Percentiles rank a stretch among this genome's conserved stretches.
Conservation (phyloP, 2,888 invertebrate genomes). For the Orthonychiurus folsomi region DNA sequence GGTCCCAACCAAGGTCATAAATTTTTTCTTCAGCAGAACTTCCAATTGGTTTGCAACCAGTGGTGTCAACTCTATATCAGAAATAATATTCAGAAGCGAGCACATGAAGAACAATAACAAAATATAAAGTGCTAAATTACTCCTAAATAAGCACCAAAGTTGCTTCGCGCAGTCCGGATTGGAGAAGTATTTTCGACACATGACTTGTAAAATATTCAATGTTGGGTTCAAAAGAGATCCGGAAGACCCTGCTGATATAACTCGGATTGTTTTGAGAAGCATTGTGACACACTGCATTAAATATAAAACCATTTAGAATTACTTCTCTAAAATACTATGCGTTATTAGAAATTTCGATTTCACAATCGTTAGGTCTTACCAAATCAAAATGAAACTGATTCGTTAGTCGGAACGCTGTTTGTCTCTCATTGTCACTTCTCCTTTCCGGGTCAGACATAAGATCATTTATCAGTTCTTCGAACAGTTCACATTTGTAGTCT, state of each 20-base stretch:
- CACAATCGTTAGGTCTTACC: conserved; percentile 21
- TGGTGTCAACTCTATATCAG: conserved; percentile 15
- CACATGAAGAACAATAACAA: not conserved
- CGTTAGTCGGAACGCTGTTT: conserved; percentile 11
- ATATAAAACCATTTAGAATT: not conserved
- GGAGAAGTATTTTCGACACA: conserved; percentile 10
- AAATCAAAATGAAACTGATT: conserved; percentile 29
- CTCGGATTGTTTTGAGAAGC: not conserved
- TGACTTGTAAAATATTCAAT: conserved; percentile 16
- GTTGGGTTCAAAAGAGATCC: not conserved
- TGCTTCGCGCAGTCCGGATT: conserved; percentile 6
- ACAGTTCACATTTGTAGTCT: conserved; percentile 23
- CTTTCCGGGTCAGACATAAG: conserved; percentile 14
- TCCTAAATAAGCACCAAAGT: conserved; percentile 18
- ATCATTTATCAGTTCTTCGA: conserved; percentile 21
- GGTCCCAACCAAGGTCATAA: conserved; percentile 32
- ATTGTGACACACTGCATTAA: not conserved
- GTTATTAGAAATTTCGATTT: too few species aligned
- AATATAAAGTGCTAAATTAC: too few species aligned
- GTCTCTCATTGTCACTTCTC: not conserved
- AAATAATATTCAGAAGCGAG: not conserved
- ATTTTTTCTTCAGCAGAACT: conserved; percentile 15
- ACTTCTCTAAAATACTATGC: not conserved
- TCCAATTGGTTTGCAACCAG: conserved; percentile 14
- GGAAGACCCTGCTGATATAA: not conserved